phyloP scores from a whole-genome alignment of 1,140 invertebrate species.

The Drosophila kikkawai region DNA sequence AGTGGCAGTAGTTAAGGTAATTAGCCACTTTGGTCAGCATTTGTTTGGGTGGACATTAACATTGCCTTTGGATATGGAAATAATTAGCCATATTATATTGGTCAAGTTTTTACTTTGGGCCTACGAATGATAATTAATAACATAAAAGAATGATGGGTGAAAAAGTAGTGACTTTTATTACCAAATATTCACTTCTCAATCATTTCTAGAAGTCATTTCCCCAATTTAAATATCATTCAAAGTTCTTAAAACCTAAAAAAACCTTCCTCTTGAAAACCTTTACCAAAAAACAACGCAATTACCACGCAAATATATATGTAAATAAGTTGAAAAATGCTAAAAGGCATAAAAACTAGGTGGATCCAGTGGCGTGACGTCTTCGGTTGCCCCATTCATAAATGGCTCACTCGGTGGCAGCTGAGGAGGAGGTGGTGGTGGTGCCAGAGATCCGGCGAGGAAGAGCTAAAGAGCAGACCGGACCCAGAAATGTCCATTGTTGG shows the following conservation, averaged over 20 bases:
- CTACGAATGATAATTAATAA: not conserved
- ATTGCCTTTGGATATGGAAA: constrained; percentile 22
- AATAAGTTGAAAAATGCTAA: constrained; percentile 4
- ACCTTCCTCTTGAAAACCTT: not conserved
- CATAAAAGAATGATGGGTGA: too few relatives aligned
- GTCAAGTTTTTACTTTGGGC: not conserved
- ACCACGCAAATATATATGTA: constrained; percentile 23
- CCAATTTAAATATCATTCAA: not conserved
- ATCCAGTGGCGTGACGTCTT: constrained; percentile 41
- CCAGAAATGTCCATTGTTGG: constrained; percentile 48
- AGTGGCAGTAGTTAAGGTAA: constrained; percentile 48
- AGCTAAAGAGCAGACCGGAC: constrained; percentile 23
- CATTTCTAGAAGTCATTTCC: not conserved
- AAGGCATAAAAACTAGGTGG: constrained; percentile 27
- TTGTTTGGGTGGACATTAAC: constrained; percentile 30
- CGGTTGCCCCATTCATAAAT: constrained; percentile 37
- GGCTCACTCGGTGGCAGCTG: not conserved
- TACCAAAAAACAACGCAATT: constrained; percentile 28
- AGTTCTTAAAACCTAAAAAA: not conserved
- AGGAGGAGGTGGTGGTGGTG: not conserved
- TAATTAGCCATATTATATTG: constrained; percentile 35
- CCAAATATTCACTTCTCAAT: too few relatives aligned
- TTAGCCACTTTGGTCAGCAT: constrained; percentile 51
- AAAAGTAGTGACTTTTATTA: not conserved
- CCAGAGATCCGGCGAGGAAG: constrained; percentile 8